A percentile compares a stretch with the other conserved stretches of the same genome.
Evolutionary conservation across 2,797 vertebrate genomes (phyloP).

Genomic region (Coreius guichenoti): DNA sequence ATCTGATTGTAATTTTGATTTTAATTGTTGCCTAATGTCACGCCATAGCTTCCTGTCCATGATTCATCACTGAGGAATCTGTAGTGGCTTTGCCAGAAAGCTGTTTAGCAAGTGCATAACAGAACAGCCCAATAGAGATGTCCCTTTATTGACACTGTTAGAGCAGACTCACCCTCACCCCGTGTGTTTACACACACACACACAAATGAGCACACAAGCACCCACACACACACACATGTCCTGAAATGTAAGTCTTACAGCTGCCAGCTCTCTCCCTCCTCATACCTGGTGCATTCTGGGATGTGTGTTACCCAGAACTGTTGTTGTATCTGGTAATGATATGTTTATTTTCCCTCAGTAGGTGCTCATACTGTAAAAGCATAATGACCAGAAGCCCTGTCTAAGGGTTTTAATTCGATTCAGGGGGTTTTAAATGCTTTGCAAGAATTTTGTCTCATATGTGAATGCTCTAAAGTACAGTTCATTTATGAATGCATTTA

Average conservation of each 20-base stretch:
- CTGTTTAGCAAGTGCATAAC: conserved; percentile 74
- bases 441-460: background rate
- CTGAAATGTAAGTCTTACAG: conserved; percentile 32
- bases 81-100: conserved; percentile 57
- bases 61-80: conserved; percentile 71
- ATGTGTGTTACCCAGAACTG: conserved; percentile 52
- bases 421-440: background rate
- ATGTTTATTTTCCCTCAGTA: conserved; percentile 69
- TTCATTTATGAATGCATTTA: background rate
- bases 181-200: conserved; percentile 18
- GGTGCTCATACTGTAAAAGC: conserved; percentile 63
- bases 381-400: conserved; percentile 60
- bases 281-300: conserved; percentile 57
- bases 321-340: conserved; percentile 71
- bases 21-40: conserved; percentile 69
- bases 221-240: conserved; percentile 32
- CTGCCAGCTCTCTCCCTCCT: conserved; percentile 27
- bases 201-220: conserved; percentile 17
- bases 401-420: background rate
- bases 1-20: conserved; percentile 76
- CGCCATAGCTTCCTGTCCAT: conserved; percentile 64
- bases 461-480: background rate
- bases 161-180: conserved; percentile 32
- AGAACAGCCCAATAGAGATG: conserved; percentile 61
- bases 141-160: conserved; percentile 61